phyloP scores from a whole-genome alignment of 2,113 vertebrate genomes.

The Albula goreensis region DNA sequence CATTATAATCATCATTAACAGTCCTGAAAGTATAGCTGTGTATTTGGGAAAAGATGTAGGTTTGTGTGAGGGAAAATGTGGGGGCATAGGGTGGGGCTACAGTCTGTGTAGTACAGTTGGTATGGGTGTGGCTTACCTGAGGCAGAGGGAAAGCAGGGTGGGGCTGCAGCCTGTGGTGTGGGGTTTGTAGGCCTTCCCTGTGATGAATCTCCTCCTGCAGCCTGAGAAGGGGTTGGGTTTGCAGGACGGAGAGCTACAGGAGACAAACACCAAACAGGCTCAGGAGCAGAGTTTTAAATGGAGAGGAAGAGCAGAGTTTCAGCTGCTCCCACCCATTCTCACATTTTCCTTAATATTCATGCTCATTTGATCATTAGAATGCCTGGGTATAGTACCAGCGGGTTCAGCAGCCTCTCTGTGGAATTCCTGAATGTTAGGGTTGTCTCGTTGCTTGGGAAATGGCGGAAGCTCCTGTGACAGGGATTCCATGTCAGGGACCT shows the following conservation, averaged over 20 bases:
- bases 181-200: constrained; percentile 40
- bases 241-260: constrained; percentile 39
- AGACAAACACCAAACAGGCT: constrained; percentile 22
- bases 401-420: constrained; percentile 24
- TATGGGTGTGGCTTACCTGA: neutral
- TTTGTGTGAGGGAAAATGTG: too few relatives aligned
- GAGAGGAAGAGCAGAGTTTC: too few relatives aligned
- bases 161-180: constrained; percentile 45
- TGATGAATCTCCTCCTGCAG: constrained; percentile 32
- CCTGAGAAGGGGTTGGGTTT: constrained; percentile 45
- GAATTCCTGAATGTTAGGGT: constrained; percentile 21
- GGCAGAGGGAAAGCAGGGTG: constrained; percentile 1
- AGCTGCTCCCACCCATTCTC: neutral
- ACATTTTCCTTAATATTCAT: neutral
- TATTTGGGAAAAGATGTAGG: neutral
- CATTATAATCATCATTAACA: too few relatives aligned
- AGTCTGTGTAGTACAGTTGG: too few relatives aligned
- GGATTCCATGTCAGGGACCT: constrained; percentile 64
- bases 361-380: too few relatives aligned
- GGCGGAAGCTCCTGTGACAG: constrained; percentile 65
- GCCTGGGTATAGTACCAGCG: constrained; percentile 26
- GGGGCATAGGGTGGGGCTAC: too few relatives aligned
- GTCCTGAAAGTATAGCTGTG: neutral
- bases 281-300: too few relatives aligned
- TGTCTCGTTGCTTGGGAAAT: constrained; percentile 43